Evolutionary conservation across 1,140 invertebrate species (phyloP).

Genomic region (Halesus radiatus): DNA sequence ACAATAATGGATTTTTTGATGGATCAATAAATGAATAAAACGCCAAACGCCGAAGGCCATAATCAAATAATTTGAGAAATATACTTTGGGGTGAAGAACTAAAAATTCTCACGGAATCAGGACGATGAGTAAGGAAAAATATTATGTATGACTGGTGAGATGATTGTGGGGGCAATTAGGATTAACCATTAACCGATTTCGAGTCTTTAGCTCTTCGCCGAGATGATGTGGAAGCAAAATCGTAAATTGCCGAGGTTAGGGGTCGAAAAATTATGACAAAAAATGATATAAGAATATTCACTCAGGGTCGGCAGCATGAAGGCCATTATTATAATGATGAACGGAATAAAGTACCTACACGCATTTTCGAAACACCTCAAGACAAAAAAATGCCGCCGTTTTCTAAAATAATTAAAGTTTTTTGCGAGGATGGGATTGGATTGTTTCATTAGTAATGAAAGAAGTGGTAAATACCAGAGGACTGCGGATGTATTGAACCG

Average conservation of each 20-base stretch:
- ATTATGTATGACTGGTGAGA: too few species aligned
- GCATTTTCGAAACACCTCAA: not conserved
- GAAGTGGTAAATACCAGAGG: not conserved
- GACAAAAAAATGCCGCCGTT: not conserved
- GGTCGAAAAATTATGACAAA: not conserved
- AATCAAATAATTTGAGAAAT: too few species aligned
- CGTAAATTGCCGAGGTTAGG: not conserved
- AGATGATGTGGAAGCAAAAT: too few species aligned
- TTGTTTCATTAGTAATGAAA: not conserved
- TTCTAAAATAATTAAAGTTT: not conserved
- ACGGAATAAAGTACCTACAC: not conserved
- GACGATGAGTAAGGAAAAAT: too few species aligned
- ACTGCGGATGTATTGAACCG: not conserved
- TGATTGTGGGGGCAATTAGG: too few species aligned
- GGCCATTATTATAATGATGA: conserved; percentile 4
- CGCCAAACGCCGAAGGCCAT: too few species aligned
- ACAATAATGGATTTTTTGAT: too few species aligned
- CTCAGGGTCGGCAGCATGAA: not conserved
- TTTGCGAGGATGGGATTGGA: not conserved
- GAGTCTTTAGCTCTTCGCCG: too few species aligned
- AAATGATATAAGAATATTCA: not conserved
- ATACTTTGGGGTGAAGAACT: too few species aligned
- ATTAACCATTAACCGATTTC: too few species aligned
- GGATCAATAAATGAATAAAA: too few species aligned
- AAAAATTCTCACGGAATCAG: too few species aligned